These are phyloP conservation scores for Peromyscus californicus DNA, from an alignment of 2,113 vertebrate genomes.

Conservation along the genomic window DNA sequence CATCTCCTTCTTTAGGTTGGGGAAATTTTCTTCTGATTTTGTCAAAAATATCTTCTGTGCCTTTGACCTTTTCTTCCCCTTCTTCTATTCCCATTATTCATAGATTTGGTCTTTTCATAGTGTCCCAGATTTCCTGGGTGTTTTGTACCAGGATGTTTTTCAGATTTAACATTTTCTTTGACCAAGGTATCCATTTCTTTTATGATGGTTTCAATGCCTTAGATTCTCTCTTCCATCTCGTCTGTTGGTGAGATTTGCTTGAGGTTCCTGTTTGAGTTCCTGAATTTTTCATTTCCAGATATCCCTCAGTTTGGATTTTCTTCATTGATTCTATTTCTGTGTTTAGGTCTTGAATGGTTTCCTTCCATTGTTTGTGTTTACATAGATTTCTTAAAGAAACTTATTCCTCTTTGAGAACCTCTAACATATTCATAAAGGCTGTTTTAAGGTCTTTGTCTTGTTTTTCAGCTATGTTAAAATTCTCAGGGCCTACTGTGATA, in stretches of 20 bases:
- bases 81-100: not conserved
- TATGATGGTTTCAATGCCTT: no score
- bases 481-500: not conserved
- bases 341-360: not conserved
- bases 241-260: not conserved
- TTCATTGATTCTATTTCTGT: not conserved
- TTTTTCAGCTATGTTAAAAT: not conserved
- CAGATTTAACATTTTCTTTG: not conserved
- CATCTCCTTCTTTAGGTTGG: not conserved
- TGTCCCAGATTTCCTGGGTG: not conserved
- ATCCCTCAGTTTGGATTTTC: not conserved
- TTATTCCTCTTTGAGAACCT: not conserved
- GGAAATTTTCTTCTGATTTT: not conserved
- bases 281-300: not conserved
- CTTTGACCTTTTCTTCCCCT: not conserved
- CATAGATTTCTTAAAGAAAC: not conserved
- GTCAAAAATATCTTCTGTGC: not conserved
- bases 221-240: no score
- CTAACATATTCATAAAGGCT: not conserved
- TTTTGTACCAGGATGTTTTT: not conserved
- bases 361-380: not conserved
- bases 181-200: not conserved
- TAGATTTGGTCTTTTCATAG: not conserved
- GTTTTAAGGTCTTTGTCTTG: not conserved
- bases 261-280: not conserved